phyloP scores from a whole-genome alignment of 2,113 vertebrate species.

The Bos javanicus region DNA sequence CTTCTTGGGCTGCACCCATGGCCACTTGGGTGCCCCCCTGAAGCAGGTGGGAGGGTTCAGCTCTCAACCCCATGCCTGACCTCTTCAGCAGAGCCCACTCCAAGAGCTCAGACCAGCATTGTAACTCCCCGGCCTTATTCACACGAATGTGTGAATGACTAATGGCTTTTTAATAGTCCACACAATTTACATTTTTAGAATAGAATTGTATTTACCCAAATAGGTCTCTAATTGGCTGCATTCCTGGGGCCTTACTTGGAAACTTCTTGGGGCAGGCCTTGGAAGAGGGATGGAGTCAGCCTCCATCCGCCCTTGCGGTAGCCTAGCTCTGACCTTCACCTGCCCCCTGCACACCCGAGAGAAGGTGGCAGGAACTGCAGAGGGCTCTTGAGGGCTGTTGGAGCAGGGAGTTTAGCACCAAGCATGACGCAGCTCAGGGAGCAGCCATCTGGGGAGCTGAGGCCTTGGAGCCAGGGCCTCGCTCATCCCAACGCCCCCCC shows the following conservation, averaged over 20 bases:
- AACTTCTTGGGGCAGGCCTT: neutral
- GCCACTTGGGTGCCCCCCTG: neutral
- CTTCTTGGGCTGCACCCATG: neutral
- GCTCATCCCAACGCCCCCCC: fast-evolving
- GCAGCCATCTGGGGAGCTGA: neutral
- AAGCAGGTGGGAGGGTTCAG: neutral
- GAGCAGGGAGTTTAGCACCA: neutral
- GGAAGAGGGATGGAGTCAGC: too few species aligned
- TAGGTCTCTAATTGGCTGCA: neutral
- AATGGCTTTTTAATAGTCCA: neutral
- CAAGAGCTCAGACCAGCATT: neutral
- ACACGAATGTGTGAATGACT: neutral
- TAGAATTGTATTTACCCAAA: neutral
- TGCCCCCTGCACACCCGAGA: fast-evolving
- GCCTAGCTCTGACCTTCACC: neutral
- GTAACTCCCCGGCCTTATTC: neutral
- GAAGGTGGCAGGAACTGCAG: fast-evolving
- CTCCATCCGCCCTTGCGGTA: neutral
- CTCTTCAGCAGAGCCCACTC: neutral
- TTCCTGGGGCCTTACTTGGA: neutral
- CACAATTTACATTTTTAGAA: neutral
- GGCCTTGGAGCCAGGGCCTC: neutral
- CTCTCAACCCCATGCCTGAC: neutral
- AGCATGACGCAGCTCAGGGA: neutral
- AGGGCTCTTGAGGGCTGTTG: neutral